phyloP scores from a whole-genome alignment of 2,113 vertebrate species.

The Ailuropoda melanoleuca region DNA sequence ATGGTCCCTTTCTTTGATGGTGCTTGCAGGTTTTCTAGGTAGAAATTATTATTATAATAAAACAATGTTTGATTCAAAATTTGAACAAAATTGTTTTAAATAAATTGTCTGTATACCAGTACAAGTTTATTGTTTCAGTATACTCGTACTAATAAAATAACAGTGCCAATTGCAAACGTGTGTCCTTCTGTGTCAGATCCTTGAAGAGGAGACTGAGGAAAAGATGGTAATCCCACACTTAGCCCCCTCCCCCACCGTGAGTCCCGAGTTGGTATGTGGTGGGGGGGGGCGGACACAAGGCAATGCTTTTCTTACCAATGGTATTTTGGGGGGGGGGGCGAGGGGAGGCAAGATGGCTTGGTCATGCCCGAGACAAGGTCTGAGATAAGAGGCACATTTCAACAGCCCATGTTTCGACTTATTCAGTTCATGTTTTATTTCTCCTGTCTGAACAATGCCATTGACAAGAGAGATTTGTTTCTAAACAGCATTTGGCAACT shows the following conservation, averaged over 20 bases:
- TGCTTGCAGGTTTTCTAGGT: conserved; percentile 99
- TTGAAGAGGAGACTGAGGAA: neutral
- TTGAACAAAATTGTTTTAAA: conserved; percentile 99
- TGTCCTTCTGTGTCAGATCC: conserved; percentile 39
- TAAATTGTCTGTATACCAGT: conserved; percentile 97
- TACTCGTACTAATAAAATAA: conserved; percentile 98
- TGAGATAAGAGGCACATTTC: neutral
- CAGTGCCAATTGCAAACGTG: conserved; percentile 92
- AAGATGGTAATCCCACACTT: neutral
- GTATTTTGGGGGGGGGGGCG: neutral
- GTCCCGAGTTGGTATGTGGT: neutral
- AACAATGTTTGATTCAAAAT: conserved; percentile 98
- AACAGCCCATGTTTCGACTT: neutral
- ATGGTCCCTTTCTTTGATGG: conserved; percentile 98
- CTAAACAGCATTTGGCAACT: neutral
- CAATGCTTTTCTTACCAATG: neutral
- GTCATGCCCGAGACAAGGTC: neutral
- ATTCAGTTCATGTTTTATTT: neutral
- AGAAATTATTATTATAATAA: conserved; percentile 97
- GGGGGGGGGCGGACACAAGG: accelerated
- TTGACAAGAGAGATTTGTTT: neutral
- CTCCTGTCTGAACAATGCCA: neutral
- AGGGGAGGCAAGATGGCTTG: neutral
- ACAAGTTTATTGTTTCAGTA: conserved; percentile 93
- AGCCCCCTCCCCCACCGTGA: accelerated